phyloP scores from a whole-genome alignment of 1,140 invertebrate genomes.

The Bombus superbus region DNA sequence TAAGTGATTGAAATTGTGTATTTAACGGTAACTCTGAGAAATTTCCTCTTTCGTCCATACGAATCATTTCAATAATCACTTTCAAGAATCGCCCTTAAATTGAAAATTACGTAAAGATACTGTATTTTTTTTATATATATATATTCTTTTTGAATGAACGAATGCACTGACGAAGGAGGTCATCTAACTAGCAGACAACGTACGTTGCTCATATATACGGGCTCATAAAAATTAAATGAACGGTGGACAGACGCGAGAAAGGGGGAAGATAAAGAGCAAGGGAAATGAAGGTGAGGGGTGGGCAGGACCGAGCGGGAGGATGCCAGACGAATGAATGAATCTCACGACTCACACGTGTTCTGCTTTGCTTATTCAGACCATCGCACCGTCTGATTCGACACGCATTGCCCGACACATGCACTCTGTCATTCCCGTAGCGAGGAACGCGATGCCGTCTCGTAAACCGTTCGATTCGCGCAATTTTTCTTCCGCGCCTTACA shows the following conservation, averaged over 20 bases:
- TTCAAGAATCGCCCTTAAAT: background rate
- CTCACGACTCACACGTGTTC: constrained; percentile 66
- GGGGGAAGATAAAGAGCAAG: constrained; percentile 53
- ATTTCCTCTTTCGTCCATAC: too few species aligned
- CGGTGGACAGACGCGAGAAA: constrained; percentile 50
- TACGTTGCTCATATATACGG: constrained; percentile 29
- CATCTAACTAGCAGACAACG: constrained; percentile 12
- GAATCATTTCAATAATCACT: too few species aligned
- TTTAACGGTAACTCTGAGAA: too few species aligned
- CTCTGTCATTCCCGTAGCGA: background rate
- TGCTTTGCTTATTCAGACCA: constrained; percentile 59
- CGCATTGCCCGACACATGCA: constrained; percentile 57
- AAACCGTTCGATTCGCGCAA: constrained; percentile 27
- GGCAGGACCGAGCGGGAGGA: constrained; percentile 6
- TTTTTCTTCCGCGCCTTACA: background rate
- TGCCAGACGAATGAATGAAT: constrained; percentile 69
- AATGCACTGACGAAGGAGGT: constrained; percentile 16
- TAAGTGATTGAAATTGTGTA: too few species aligned
- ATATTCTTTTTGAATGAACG: background rate
- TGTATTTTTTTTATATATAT: too few species aligned
- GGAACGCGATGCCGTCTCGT: background rate
- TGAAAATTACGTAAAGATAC: background rate
- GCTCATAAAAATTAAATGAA: constrained; percentile 54
- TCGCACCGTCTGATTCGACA: constrained; percentile 61
- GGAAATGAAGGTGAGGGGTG: constrained; percentile 52